phyloP scores from a whole-genome alignment of 2,888 invertebrate species.

The Gnatocerus cornutus region DNA sequence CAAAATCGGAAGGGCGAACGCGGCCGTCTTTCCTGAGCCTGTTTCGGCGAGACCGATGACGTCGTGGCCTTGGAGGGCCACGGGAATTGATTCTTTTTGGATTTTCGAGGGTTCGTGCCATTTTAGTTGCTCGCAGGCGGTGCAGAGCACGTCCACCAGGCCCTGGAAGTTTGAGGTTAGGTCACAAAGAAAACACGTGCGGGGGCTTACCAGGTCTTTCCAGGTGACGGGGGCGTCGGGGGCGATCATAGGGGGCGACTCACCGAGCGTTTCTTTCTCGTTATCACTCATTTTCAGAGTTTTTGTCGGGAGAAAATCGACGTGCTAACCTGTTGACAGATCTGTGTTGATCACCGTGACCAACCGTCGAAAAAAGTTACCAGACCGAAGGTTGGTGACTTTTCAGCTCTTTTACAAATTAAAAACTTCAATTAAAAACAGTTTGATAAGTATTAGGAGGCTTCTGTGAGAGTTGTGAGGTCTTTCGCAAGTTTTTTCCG shows the following conservation, averaged over 20 bases:
- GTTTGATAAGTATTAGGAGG: too few relatives aligned
- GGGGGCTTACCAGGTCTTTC: slow-evolving; percentile 75
- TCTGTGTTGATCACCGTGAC: too few relatives aligned
- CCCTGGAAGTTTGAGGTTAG: slow-evolving; percentile 77
- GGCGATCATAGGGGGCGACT: not conserved
- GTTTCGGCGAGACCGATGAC: slow-evolving; percentile 82
- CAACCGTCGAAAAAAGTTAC: too few relatives aligned
- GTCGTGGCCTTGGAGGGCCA: slow-evolving; percentile 89
- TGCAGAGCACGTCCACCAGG: slow-evolving; percentile 89
- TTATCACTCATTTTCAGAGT: too few relatives aligned
- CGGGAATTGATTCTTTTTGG: slow-evolving; percentile 94
- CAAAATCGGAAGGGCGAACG: slow-evolving; percentile 96
- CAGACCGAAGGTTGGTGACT: too few relatives aligned
- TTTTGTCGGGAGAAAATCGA: too few relatives aligned
- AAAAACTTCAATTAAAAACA: too few relatives aligned
- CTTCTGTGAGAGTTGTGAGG: too few relatives aligned
- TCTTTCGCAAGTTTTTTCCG: too few relatives aligned
- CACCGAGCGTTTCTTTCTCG: too few relatives aligned
- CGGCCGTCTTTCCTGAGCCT: slow-evolving; percentile 97
- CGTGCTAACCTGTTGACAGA: too few relatives aligned
- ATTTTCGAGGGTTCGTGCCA: slow-evolving; percentile 97
- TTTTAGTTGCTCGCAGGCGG: slow-evolving; percentile 93
- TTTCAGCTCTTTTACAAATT: too few relatives aligned
- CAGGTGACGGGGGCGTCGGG: slow-evolving; percentile 67
- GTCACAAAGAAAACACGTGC: slow-evolving; percentile 48